Evolutionary conservation across 2,888 invertebrate genomes (phyloP).

Genomic region (Harpagoxenus sublaevis): DNA sequence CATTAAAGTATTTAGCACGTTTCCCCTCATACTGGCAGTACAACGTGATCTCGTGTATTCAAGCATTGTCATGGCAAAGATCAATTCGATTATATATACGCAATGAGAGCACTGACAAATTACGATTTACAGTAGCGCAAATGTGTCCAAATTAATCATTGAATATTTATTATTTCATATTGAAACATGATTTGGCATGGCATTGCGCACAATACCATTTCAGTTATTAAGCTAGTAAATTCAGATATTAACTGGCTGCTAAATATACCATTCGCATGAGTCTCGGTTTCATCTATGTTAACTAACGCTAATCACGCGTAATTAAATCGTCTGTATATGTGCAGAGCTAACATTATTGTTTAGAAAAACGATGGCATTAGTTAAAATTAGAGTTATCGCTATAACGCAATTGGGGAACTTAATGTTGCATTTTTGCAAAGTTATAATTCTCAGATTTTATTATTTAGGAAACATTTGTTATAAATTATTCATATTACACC

Average conservation of each 20-base stretch:
- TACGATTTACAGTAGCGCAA: background rate
- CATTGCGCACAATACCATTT: conserved; percentile 10
- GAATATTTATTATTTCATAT: conserved; percentile 40
- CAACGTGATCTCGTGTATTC: background rate
- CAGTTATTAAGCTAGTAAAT: conserved; percentile 26
- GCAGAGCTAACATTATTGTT: background rate
- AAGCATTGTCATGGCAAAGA: conserved; percentile 6
- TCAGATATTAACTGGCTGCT: conserved; percentile 24
- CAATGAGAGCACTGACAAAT: background rate
- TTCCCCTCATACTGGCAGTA: background rate
- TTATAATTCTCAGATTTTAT: background rate
- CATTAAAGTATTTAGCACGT: conserved; percentile 53
- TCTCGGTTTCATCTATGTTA: conserved; percentile 4
- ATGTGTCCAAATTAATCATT: conserved; percentile 29
- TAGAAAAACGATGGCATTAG: background rate
- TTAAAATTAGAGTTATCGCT: background rate
- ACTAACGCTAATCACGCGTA: background rate
- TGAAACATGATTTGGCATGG: conserved; percentile 25
- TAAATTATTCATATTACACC: conserved; percentile 20
- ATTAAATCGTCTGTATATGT: background rate
- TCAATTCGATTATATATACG: background rate
- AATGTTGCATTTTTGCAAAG: background rate
- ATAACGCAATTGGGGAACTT: background rate
- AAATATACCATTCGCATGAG: conserved; percentile 15
- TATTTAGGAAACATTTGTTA: background rate